These are phyloP conservation scores for Sphaeramia orbicularis DNA, from an alignment of 2,797 vertebrate genomes.

Conservation along the genomic window DNA sequence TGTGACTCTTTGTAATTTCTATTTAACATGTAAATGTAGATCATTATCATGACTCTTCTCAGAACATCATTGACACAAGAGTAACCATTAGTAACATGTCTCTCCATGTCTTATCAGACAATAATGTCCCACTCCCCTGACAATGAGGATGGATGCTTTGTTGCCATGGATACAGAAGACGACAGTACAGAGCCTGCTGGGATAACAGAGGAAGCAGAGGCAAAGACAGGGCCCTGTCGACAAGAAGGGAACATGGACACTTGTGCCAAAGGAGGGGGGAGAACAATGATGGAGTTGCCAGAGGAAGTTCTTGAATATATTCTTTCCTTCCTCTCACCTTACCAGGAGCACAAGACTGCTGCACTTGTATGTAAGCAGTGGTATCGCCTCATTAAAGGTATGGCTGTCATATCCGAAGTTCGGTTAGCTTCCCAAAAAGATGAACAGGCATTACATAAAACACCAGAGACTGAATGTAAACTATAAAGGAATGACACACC, in stretches of 20 bases:
- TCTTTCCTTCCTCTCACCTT: conserved; percentile 97
- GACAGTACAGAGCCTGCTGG: conserved; percentile 74
- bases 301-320: conserved; percentile 98
- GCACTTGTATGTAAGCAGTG: conserved; percentile 99
- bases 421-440: neutral
- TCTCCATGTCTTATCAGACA: conserved; percentile 71
- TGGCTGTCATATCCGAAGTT: neutral
- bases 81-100: conserved; percentile 20
- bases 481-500: neutral
- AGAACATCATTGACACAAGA: neutral
- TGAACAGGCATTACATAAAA: neutral
- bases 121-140: conserved; percentile 94
- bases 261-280: conserved; percentile 74
- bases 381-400: conserved; percentile 99
- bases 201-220: conserved; percentile 80
- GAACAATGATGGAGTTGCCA: conserved; percentile 94
- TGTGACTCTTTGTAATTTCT: neutral
- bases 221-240: conserved; percentile 75
- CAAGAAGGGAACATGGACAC: conserved; percentile 72
- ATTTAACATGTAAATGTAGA: neutral
- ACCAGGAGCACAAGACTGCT: conserved; percentile 98
- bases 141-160: conserved; percentile 93
- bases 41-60: conserved; percentile 4
- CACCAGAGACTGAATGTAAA: neutral
- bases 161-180: conserved; percentile 95